Evolutionary conservation across 2,113 vertebrate species (phyloP).

Genomic region (Hemiscyllium ocellatum): DNA sequence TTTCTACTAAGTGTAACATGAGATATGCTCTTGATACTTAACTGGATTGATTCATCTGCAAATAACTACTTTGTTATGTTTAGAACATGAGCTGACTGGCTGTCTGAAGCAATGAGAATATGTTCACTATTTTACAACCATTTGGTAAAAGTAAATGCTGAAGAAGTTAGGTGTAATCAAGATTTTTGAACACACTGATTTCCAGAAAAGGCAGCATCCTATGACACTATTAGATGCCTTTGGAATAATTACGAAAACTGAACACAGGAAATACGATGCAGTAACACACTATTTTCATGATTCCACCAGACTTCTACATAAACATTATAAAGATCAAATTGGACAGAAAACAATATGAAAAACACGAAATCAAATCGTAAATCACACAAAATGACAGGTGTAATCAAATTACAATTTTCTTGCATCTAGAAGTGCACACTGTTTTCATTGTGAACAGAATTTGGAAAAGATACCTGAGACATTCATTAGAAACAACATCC

Average conservation of each 20-base stretch:
- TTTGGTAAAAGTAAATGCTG: background rate
- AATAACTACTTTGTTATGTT: background rate
- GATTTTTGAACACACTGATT: background rate
- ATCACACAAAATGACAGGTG: background rate
- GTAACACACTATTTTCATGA: background rate
- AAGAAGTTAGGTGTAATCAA: background rate
- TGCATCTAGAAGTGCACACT: background rate
- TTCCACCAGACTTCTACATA: background rate
- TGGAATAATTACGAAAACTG: background rate
- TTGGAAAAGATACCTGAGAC: background rate
- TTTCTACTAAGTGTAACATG: background rate
- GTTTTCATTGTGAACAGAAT: background rate
- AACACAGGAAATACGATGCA: background rate
- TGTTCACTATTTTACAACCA: background rate
- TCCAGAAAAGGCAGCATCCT: background rate
- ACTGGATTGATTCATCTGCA: background rate
- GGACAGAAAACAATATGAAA: background rate
- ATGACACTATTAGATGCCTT: background rate
- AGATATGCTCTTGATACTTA: background rate
- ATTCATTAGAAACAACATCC: background rate
- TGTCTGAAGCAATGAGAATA: background rate
- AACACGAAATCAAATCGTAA: background rate
- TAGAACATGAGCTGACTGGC: background rate
- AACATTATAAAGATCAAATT: background rate
- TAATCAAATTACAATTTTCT: background rate